A percentile compares a stretch with the other conserved stretches of the same genome.
Evolutionary conservation across 2,888 invertebrate species (phyloP).

Genomic region (Drosophila atripex): DNA sequence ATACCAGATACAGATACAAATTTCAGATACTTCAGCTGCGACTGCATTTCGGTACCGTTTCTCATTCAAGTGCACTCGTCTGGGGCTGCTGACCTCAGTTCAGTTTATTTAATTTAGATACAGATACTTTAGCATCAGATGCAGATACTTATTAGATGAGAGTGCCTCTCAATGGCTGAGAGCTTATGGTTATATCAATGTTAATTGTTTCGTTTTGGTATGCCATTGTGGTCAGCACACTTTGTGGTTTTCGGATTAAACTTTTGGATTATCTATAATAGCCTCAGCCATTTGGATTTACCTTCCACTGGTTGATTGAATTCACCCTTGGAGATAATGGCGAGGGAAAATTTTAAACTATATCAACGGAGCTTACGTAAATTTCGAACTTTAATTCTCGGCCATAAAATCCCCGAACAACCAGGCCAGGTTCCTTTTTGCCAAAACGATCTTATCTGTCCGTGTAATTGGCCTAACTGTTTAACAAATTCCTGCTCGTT

Average conservation of each 20-base stretch:
- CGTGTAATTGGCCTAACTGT: slow-evolving; percentile 23
- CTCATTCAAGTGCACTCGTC: slow-evolving; percentile 26
- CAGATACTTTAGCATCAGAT: slow-evolving; percentile 23
- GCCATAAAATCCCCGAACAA: neutral
- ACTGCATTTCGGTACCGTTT: slow-evolving; percentile 20
- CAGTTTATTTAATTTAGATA: slow-evolving; percentile 23
- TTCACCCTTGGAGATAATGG: slow-evolving; percentile 27
- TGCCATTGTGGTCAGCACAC: slow-evolving; percentile 4
- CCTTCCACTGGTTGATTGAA: neutral
- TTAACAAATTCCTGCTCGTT: slow-evolving; percentile 38
- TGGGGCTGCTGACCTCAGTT: slow-evolving; percentile 33
- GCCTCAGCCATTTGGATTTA: slow-evolving; percentile 4
- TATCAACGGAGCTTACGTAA: too few species aligned
- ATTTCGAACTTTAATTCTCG: neutral
- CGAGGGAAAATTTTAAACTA: neutral
- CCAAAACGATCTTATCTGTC: slow-evolving; percentile 15
- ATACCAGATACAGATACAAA: slow-evolving; percentile 9
- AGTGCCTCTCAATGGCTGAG: slow-evolving; percentile 7
- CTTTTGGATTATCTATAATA: neutral
- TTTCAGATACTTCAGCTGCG: slow-evolving; percentile 5
- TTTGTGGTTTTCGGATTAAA: slow-evolving; percentile 14
- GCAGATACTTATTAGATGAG: slow-evolving; percentile 15
- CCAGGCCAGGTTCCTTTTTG: slow-evolving; percentile 12
- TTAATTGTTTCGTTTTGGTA: slow-evolving; percentile 32
- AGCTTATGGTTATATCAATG: slow-evolving; percentile 53